phyloP scores from a whole-genome alignment of 2,888 invertebrate species.

The Latrodectus hesperus region DNA sequence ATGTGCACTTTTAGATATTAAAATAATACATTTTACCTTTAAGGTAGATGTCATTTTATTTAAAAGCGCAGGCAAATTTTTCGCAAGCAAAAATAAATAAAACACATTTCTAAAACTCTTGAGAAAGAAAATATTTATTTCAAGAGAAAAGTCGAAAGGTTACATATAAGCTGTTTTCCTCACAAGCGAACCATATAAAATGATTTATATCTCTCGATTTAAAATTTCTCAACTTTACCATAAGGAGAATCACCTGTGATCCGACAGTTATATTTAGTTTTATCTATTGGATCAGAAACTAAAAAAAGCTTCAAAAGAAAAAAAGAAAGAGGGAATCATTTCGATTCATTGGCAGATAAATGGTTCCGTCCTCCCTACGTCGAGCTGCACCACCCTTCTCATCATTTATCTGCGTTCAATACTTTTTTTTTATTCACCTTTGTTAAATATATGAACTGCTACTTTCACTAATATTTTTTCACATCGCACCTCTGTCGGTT shows the following conservation, averaged over 20 bases:
- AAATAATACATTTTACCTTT: no score
- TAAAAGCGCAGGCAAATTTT: no score
- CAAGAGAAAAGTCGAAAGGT: no score
- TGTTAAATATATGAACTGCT: neutral
- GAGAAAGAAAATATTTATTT: no score
- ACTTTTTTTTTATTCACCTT: constrained; percentile 16
- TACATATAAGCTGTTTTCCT: no score
- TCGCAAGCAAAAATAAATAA: no score
- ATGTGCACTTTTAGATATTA: no score
- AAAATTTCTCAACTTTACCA: no score
- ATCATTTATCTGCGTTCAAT: constrained; percentile 44
- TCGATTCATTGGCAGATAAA: constrained; percentile 33
- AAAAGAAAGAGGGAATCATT: constrained; percentile 19
- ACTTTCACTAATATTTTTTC: neutral
- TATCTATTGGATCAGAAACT: neutral
- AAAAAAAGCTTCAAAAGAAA: neutral
- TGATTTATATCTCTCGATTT: no score
- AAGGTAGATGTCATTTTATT: no score
- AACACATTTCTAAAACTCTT: no score
- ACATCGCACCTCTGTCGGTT: constrained; percentile 12
- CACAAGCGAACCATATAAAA: no score
- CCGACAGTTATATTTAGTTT: neutral
- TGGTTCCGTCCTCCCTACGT: constrained; percentile 27
- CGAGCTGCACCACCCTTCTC: constrained; percentile 34
- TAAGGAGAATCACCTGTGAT: neutral